phyloP scores from a whole-genome alignment of 2,113 vertebrate species.

The Nymphicus hollandicus region DNA sequence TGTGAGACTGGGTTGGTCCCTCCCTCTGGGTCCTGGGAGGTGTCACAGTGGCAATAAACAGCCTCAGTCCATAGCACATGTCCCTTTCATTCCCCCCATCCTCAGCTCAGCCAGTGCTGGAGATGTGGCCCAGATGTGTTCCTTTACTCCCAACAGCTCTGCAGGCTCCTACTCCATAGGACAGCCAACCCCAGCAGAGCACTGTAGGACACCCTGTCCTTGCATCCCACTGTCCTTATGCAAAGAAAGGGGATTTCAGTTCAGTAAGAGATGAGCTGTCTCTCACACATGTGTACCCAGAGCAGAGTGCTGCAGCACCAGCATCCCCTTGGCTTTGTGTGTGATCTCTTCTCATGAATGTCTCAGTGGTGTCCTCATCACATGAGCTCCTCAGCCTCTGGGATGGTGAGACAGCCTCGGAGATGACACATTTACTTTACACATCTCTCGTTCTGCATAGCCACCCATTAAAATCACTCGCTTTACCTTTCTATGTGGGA shows the following conservation, averaged over 20 bases:
- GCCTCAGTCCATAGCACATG: background rate
- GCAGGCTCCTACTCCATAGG: background rate
- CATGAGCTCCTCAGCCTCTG: background rate
- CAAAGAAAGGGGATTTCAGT: background rate
- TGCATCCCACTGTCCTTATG: background rate
- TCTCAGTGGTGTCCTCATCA: slow-evolving; percentile 23
- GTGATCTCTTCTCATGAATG: slow-evolving; percentile 24
- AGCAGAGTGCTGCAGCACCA: background rate
- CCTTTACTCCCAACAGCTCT: background rate
- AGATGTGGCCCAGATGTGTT: background rate
- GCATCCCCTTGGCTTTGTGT: background rate
- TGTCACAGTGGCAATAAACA: background rate
- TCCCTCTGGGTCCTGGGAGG: background rate
- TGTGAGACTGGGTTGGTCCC: background rate
- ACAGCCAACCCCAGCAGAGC: background rate
- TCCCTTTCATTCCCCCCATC: background rate
- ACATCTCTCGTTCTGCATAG: background rate
- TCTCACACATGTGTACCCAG: background rate
- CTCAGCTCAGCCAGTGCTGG: background rate
- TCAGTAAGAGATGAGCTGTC: background rate
- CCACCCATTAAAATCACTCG: background rate
- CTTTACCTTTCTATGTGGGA: background rate
- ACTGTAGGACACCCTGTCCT: background rate
- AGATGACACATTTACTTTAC: background rate
- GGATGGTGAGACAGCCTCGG: background rate